Conservation (phyloP, 2,113 vertebrate species). For the pig (Sus scrofa) region T2T-Sscrofa CM000818.6:102824001-102824500, state of each 20-base stretch:
- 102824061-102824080: no score
- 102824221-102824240: background rate
- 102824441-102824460: constrained; percentile 49
- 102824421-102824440: constrained; percentile 68
- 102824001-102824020: no score
- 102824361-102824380: constrained; percentile 45
- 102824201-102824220: background rate
- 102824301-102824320: background rate
- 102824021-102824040: no score
- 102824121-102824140: no score
- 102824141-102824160: no score
- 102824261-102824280: background rate
- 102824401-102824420: constrained; percentile 45
- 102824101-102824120: no score
- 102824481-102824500: constrained; percentile 67
- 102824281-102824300: background rate
- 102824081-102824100: no score
- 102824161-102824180: no score
- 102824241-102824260: background rate
- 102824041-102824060: no score
- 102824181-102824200: no score
- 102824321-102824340: constrained; percentile 56
- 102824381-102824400: constrained; percentile 56
- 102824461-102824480: constrained; percentile 77
- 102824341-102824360: constrained; percentile 37